Evolutionary conservation across 2,797 vertebrate species (phyloP).

Genomic region (Phalanger gymnotis): DNA sequence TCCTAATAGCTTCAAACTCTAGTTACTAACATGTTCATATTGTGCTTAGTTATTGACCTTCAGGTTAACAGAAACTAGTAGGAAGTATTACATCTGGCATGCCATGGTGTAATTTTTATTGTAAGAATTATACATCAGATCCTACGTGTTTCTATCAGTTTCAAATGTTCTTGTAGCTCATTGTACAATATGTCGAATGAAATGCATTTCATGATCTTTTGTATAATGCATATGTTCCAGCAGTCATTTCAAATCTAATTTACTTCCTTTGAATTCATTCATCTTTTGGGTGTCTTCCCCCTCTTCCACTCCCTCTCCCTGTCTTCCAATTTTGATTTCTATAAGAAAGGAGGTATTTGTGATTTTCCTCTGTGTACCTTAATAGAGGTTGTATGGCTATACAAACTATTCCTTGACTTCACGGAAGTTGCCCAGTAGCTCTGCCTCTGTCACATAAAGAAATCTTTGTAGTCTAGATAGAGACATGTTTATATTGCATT

Average conservation of each 20-base stretch:
- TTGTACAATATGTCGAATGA: slow-evolving; percentile 77
- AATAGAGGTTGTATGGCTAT: neutral
- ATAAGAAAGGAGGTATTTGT: slow-evolving; percentile 33
- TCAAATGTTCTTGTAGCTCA: slow-evolving; percentile 78
- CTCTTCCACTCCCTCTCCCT: neutral
- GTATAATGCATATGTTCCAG: slow-evolving; percentile 81
- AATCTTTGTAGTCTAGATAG: slow-evolving; percentile 70
- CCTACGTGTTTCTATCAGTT: slow-evolving; percentile 67
- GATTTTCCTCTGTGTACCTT: slow-evolving; percentile 45
- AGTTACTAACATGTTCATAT: slow-evolving; percentile 41
- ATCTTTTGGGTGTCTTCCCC: slow-evolving; percentile 73
- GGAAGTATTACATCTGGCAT: slow-evolving; percentile 65
- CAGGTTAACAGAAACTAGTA: slow-evolving; percentile 50
- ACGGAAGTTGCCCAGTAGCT: slow-evolving; percentile 65
- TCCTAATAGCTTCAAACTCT: slow-evolving; percentile 49
- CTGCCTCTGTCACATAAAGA: slow-evolving; percentile 67
- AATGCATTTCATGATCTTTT: slow-evolving; percentile 81
- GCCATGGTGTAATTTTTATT: slow-evolving; percentile 73
- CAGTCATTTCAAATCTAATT: slow-evolving; percentile 81
- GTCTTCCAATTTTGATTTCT: slow-evolving; percentile 41
- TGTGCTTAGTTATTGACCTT: slow-evolving; percentile 69
- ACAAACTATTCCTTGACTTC: slow-evolving; percentile 53
- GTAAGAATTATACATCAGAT: slow-evolving; percentile 79
- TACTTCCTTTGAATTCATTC: slow-evolving; percentile 80
- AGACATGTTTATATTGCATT: slow-evolving; percentile 68